A percentile compares a stretch with the other conserved stretches of the same genome.
Conservation (phyloP, 30 jellyfish, hydroid and myxozoan species). For the Aurelia aurita region DNA sequence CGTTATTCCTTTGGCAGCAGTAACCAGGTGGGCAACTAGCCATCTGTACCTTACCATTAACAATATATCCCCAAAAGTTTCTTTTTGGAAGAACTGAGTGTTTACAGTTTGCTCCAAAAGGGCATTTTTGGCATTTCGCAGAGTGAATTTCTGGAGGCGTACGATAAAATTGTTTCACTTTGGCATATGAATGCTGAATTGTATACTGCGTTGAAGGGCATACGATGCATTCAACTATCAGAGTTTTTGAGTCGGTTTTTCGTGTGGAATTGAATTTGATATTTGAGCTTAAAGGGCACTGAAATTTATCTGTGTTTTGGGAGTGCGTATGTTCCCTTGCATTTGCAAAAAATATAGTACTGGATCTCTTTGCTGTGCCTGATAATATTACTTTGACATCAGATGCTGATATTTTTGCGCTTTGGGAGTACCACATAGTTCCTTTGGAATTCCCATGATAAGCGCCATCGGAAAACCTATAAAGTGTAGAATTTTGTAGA, state of each 20-base stretch:
- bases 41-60: background rate
- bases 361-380: background rate
- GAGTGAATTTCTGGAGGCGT: background rate
- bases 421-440: background rate
- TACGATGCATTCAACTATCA: background rate
- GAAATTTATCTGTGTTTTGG: background rate
- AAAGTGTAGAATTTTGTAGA: background rate
- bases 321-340: background rate
- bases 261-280: background rate
- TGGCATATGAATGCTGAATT: background rate
- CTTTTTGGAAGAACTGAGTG: conserved; percentile 1
- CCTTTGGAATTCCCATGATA: background rate
- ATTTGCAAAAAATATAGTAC: background rate
- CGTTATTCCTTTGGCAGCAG: conserved; percentile 14
- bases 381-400: background rate
- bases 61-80: conserved; percentile 33
- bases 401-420: background rate
- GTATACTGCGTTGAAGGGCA: background rate
- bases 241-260: background rate
- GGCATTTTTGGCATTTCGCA: conserved; percentile 13
- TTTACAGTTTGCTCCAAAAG: conserved; percentile 39
- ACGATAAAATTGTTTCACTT: background rate
- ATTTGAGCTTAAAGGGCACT: background rate
- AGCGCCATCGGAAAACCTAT: background rate
- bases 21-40: conserved; percentile 29